Percentiles rank a stretch among this genome's conserved stretches.
These are phyloP conservation scores for Nemoura dubitans DNA, from an alignment of 2,888 invertebrate species.

Conservation along the genomic window DNA sequence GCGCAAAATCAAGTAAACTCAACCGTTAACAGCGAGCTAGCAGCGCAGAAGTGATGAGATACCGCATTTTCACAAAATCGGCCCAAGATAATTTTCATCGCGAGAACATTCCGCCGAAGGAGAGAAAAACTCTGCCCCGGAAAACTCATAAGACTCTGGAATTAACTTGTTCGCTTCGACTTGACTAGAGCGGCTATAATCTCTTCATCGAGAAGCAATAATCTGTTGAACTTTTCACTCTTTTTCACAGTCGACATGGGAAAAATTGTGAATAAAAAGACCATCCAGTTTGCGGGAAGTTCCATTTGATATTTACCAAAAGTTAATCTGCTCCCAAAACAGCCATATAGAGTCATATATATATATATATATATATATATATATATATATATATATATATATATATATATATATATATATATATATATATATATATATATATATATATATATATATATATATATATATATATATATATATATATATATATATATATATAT, in stretches of 20 bases:
- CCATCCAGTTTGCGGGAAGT: not conserved
- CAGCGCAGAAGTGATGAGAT: not conserved
- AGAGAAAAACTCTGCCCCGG: not conserved
- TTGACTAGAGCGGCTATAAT: not conserved
- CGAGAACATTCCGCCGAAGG: not conserved
- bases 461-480: not conserved
- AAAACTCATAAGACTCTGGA: not conserved
- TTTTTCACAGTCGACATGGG: not conserved
- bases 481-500: not conserved
- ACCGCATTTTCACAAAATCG: not conserved
- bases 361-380: not conserved
- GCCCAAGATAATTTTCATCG: not conserved
- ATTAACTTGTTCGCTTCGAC: not conserved
- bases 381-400: not conserved
- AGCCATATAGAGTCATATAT: not conserved
- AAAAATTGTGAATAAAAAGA: not conserved
- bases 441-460: not conserved
- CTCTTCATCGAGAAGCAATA: not conserved
- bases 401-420: not conserved
- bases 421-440: not conserved
- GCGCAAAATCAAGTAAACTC: not conserved
- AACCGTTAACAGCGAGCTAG: too few species aligned
- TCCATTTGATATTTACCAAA: not conserved
- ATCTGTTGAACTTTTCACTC: slow-evolving; percentile 12
- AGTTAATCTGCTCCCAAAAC: not conserved